Conservation (phyloP, 2,888 invertebrate genomes). For the Hirtodrosophila histrioides region DNA sequence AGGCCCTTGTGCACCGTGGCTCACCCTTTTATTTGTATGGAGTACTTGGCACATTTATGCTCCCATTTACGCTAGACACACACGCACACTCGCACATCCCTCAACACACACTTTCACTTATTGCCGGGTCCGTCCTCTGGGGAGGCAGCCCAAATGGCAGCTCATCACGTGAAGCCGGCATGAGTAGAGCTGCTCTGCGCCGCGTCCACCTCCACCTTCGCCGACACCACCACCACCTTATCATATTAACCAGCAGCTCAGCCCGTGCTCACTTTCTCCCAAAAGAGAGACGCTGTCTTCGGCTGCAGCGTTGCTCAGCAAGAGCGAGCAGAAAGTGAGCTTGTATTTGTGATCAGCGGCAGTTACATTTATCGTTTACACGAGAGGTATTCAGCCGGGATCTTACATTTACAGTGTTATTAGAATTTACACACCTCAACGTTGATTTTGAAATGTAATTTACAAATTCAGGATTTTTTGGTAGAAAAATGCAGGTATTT, state of each 20-base stretch:
- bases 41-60: constrained; percentile 51
- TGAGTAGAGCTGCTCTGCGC: constrained; percentile 20
- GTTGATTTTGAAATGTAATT: too few relatives aligned
- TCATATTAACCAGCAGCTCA: constrained; percentile 22
- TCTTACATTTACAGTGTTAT: neutral
- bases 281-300: neutral
- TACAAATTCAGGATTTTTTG: too few relatives aligned
- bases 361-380: neutral
- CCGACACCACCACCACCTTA: constrained; percentile 20
- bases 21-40: constrained; percentile 42
- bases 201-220: neutral
- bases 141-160: constrained; percentile 65
- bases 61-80: constrained; percentile 35
- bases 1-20: neutral
- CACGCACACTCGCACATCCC: constrained; percentile 10
- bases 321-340: neutral
- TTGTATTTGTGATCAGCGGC: constrained; percentile 22
- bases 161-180: constrained; percentile 56
- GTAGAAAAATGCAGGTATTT: too few relatives aligned
- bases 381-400: too few relatives aligned
- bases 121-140: constrained; percentile 49
- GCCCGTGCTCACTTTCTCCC: constrained; percentile 23
- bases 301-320: too few relatives aligned
- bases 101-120: constrained; percentile 68
- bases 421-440: too few relatives aligned